Evolutionary conservation across 2,113 vertebrate genomes (phyloP).

Genomic region (Nothocercus julius): DNA sequence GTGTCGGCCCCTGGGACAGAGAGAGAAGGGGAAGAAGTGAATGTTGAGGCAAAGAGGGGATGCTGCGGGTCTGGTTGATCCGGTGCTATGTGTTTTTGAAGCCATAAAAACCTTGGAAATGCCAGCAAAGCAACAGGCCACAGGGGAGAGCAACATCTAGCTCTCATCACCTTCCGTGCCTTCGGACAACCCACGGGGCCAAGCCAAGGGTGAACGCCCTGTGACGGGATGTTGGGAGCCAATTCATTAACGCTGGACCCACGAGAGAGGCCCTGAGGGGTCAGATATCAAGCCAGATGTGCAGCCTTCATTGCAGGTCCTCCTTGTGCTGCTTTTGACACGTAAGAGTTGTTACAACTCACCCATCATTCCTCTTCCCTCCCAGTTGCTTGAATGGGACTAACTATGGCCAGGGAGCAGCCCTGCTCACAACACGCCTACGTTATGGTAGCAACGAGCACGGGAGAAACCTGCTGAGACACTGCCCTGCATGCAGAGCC

Average conservation of each 20-base stretch:
- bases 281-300: too few relatives aligned
- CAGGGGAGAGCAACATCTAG: background rate
- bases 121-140: background rate
- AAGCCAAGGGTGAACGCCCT: background rate
- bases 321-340: background rate
- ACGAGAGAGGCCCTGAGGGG: too few relatives aligned
- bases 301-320: background rate
- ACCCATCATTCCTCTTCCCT: too few relatives aligned
- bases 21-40: constrained; percentile 27
- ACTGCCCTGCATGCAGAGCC: too few relatives aligned
- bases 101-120: background rate
- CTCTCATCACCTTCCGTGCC: background rate
- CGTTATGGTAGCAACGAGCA: too few relatives aligned
- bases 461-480: too few relatives aligned
- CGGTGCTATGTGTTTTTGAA: fast-evolving
- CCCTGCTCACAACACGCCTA: too few relatives aligned
- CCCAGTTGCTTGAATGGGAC: too few relatives aligned
- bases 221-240: too few relatives aligned
- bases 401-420: too few relatives aligned
- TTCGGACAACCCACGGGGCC: background rate
- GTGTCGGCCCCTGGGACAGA: constrained; percentile 71
- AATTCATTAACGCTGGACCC: background rate
- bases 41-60: background rate
- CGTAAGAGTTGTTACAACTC: too few relatives aligned
- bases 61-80: background rate